These are phyloP conservation scores for Mugil cephalus DNA, from an alignment of 2,113 vertebrate species.

Conservation along the genomic window DNA sequence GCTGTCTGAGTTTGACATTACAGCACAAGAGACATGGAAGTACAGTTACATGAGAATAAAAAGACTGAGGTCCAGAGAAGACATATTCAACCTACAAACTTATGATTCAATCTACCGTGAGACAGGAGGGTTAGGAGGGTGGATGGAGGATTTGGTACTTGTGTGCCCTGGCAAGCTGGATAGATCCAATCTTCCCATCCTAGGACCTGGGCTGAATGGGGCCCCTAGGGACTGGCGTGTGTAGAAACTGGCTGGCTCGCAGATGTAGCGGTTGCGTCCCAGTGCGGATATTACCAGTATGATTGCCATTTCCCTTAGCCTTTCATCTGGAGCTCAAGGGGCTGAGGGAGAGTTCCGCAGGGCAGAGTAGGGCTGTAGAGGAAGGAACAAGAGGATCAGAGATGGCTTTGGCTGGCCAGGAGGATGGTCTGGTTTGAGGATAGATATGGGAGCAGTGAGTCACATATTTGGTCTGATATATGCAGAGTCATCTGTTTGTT, in stretches of 20 bases:
- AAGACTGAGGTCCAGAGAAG: conserved; percentile 17
- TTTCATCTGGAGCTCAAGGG: conserved; percentile 77
- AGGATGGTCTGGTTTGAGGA: conserved; percentile 59
- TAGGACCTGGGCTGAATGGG: conserved; percentile 45
- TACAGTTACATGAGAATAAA: background rate
- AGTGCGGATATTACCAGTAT: conserved; percentile 77
- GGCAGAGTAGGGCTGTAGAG: conserved; percentile 52
- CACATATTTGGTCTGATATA: conserved; percentile 44
- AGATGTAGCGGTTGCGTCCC: conserved; percentile 75
- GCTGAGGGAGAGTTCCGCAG: conserved; percentile 46
- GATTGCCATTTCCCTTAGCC: conserved; percentile 76
- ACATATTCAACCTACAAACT: conserved; percentile 18
- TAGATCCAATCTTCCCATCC: conserved; percentile 51
- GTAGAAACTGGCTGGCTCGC: conserved; percentile 67
- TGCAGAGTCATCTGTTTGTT: conserved; percentile 43
- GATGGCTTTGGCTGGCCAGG: conserved; percentile 53
- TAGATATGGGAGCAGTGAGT: conserved; percentile 39
- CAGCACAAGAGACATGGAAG: background rate
- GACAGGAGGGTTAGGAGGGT: conserved; percentile 45
- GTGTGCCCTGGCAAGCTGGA: conserved; percentile 39
- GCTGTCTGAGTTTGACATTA: conserved; percentile 3
- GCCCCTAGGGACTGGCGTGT: conserved; percentile 61
- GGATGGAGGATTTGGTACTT: conserved; percentile 55
- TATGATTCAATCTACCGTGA: conserved; percentile 63
- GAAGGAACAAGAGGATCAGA: conserved; percentile 67